Percentiles rank a stretch among this genome's conserved stretches.
Evolutionary conservation across 2,888 invertebrate species (phyloP).

Genomic region (Philonicus albiceps): DNA sequence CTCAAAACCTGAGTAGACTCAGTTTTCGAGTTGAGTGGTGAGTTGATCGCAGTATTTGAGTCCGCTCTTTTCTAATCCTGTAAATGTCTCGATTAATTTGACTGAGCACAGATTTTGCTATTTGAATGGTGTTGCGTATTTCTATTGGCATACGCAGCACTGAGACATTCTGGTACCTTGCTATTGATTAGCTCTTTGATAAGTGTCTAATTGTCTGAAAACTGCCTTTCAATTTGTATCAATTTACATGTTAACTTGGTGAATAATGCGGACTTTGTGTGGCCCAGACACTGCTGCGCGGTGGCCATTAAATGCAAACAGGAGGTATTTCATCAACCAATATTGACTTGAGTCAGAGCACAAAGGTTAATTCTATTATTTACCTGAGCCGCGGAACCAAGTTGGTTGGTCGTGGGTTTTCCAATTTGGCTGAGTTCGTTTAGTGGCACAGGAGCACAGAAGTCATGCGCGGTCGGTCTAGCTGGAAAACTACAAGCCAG

Average conservation of each 20-base stretch:
- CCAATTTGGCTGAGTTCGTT: not conserved
- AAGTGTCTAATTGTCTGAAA: conserved; percentile 17
- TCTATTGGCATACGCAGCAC: not conserved
- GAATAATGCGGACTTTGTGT: conserved; percentile 12
- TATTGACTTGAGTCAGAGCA: conserved; percentile 32
- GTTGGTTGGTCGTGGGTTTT: conserved; percentile 23
- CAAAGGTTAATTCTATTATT: conserved; percentile 33
- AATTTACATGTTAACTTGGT: conserved; percentile 7
- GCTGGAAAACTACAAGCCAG: not conserved
- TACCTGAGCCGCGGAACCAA: not conserved
- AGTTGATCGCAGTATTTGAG: too few relatives aligned
- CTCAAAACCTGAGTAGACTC: too few relatives aligned
- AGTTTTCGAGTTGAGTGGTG: too few relatives aligned
- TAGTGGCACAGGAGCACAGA: conserved; percentile 16
- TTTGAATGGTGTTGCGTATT: not conserved
- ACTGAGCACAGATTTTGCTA: not conserved
- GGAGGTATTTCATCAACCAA: conserved; percentile 21
- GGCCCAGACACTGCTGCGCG: not conserved
- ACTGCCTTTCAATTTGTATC: conserved; percentile 22
- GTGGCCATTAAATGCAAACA: not conserved
- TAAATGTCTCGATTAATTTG: not conserved
- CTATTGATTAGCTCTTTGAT: not conserved
- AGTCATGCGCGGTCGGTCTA: not conserved
- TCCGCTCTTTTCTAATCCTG: too few relatives aligned
- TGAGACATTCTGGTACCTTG: not conserved